Evolutionary conservation across 2,888 invertebrate genomes (phyloP), one percentile per base, ranked within the genome.

Genomic region (Apodemia duryi): DNA sequence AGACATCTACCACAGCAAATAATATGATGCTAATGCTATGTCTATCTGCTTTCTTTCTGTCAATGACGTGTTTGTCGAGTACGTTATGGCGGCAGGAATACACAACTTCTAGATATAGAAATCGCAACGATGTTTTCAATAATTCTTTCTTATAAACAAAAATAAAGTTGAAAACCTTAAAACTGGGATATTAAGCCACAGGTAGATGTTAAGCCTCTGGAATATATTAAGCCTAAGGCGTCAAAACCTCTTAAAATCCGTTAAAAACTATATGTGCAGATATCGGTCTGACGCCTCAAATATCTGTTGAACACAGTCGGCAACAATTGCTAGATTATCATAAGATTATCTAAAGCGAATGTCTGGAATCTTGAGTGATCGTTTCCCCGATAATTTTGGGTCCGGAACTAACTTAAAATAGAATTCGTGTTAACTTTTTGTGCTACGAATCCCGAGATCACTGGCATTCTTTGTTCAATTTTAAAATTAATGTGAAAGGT

Each of bases 371-470:
- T n/a, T 63, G 41, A 52, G 6, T 54, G 54, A 63, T 41, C 32
- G 57, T 11, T 6, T 54, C 28, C 10, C 29, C 29, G 54, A 54
- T 54, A 54, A 54, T 28, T 21, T 29, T 28, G 54, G 46, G 46
- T 13, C 46, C 46, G 46, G 46, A 46, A 46, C 46, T 46, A 46
- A 32, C 57, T 32, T 57, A 29, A 57, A 57, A 57, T 57, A 57
- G 35, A 57, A 32, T 32, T 32, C 57, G 11, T 32, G 57, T 57
- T 57, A 57, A 52, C 28, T 57, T 57, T 57, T 57, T 57, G 57
- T 32, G 49, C n/a, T n/a, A 32, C 1, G 32, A 35, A n/a, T 35
- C 57, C 32, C 35, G 57, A 7, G 57, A 35, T 32, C 57, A 57
- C 29, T 32, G 57, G 13, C 57, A 57, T 57, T 57, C 29, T 57